phyloP scores from a whole-genome alignment of 2,797 vertebrate genomes.

The Calcarius lapponicus region DNA sequence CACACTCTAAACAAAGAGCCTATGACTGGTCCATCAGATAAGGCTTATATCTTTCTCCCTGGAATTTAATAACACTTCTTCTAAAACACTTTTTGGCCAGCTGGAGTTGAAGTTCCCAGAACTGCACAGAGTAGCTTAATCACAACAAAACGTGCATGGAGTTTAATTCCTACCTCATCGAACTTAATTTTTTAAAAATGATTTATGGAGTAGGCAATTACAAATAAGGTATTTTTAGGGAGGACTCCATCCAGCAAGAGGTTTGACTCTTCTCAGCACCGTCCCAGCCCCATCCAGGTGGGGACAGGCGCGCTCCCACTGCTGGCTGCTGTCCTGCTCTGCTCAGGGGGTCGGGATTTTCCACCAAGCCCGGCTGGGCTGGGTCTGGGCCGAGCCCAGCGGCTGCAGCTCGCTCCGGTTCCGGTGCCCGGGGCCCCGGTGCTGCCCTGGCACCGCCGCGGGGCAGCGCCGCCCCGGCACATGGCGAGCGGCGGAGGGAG shows the following conservation, averaged over 20 bases:
- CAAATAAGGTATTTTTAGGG: background rate
- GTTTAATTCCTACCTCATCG: background rate
- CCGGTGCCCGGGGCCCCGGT: background rate
- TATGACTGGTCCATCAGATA: constrained; percentile 29
- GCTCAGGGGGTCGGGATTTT: background rate
- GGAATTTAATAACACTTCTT: constrained; percentile 27
- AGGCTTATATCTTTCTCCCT: background rate
- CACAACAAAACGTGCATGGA: accelerated
- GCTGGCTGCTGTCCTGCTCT: background rate
- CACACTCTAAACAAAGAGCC: constrained; percentile 48
- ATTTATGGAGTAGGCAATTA: background rate
- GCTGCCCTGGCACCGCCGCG: background rate
- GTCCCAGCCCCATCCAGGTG: background rate
- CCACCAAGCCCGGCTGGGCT: background rate
- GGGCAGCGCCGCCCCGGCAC: background rate
- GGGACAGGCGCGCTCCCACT: background rate
- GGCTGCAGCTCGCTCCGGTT: background rate
- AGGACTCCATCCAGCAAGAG: background rate
- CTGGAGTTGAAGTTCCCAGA: background rate
- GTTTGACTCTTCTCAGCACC: background rate
- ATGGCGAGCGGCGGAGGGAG: background rate
- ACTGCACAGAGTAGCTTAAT: background rate
- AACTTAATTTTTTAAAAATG: accelerated
- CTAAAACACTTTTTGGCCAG: background rate
- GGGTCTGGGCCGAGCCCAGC: background rate